A percentile compares a stretch with the other conserved stretches of the same genome.
phyloP scores from a whole-genome alignment of 2,888 invertebrate genomes.

The Drosophila hamatofila region DNA sequence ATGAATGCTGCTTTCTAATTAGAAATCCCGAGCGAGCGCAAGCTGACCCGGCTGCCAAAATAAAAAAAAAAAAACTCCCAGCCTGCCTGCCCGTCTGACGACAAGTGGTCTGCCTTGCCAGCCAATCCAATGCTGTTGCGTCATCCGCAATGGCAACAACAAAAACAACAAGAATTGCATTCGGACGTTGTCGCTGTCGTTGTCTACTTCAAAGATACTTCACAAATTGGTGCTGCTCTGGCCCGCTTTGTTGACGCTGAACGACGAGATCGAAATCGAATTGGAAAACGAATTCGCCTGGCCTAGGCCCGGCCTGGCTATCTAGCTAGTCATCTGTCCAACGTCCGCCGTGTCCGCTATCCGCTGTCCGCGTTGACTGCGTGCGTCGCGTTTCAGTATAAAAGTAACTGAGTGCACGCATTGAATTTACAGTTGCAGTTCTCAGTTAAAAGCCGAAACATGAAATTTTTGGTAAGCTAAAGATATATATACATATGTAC shows the following conservation, averaged over 20 bases:
- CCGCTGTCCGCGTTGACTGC: slow-evolving; percentile 27
- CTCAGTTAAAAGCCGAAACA: slow-evolving; percentile 63
- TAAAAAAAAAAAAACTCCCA: slow-evolving; percentile 5
- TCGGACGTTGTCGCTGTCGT: slow-evolving; percentile 34
- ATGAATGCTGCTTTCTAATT: slow-evolving; percentile 58
- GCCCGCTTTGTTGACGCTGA: slow-evolving; percentile 70
- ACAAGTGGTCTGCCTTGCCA: slow-evolving; percentile 78
- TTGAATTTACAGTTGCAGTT: slow-evolving; percentile 76
- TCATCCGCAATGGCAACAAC: slow-evolving; percentile 48
- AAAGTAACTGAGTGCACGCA: slow-evolving; percentile 73
- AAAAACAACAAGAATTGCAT: slow-evolving; percentile 60
- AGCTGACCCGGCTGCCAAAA: slow-evolving; percentile 21
- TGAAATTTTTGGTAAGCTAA: slow-evolving; percentile 81
- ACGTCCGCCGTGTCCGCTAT: slow-evolving; percentile 18
- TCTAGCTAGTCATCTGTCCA: slow-evolving; percentile 32
- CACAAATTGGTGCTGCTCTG: slow-evolving; percentile 75
- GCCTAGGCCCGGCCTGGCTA: slow-evolving; percentile 15
- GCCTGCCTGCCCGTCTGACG: slow-evolving; percentile 50
- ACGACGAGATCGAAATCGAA: slow-evolving; percentile 57
- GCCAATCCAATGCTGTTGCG: slow-evolving; percentile 48
- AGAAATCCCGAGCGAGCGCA: slow-evolving; percentile 40
- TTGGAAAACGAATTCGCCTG: slow-evolving; percentile 24
- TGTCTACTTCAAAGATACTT: slow-evolving; percentile 74
- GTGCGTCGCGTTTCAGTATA: slow-evolving; percentile 60
- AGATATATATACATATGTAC: background rate